Conservation (phyloP, 53 echinoderm and acorn worm genomes). For the Astropecten irregularis region DNA sequence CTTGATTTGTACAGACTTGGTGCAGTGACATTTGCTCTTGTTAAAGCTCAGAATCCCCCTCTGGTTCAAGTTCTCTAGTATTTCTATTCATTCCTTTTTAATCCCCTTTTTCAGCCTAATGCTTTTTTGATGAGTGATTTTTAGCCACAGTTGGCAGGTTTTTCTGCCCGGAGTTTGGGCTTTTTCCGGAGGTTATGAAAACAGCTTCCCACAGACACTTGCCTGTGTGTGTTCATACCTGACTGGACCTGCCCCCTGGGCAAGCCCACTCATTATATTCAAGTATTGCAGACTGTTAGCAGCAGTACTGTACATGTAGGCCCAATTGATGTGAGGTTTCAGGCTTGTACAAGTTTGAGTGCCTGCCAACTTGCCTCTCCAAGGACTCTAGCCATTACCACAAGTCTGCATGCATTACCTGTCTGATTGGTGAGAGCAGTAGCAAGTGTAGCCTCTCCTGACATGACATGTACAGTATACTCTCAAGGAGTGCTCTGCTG, state of each 20-base stretch:
- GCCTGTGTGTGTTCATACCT: not conserved
- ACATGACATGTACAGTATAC: no score
- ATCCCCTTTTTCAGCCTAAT: conserved; percentile 43
- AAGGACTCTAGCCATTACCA: no score
- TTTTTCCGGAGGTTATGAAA: conserved; percentile 30
- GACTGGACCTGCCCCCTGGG: conserved; percentile 19
- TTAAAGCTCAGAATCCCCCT: not conserved
- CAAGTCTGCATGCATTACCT: no score
- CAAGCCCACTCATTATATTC: conserved; percentile 20
- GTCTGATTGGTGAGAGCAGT: no score
- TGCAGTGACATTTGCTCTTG: conserved; percentile 29
- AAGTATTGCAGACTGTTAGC: not conserved
- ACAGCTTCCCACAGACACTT: conserved; percentile 23
- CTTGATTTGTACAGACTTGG: not conserved
- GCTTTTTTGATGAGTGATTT: conserved; percentile 59
- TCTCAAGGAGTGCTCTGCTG: no score
- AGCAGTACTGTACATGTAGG: no score
- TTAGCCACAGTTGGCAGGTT: conserved; percentile 48
- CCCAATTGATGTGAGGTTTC: no score
- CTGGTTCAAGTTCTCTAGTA: conserved; percentile 30
- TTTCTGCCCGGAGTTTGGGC: no score
- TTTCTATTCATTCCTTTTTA: conserved; percentile 47
- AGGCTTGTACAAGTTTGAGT: no score
- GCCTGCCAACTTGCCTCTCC: no score
- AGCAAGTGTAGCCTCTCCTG: no score